phyloP scores from a whole-genome alignment of 1,140 invertebrate genomes.

The Bathynomus jamesi region DNA sequence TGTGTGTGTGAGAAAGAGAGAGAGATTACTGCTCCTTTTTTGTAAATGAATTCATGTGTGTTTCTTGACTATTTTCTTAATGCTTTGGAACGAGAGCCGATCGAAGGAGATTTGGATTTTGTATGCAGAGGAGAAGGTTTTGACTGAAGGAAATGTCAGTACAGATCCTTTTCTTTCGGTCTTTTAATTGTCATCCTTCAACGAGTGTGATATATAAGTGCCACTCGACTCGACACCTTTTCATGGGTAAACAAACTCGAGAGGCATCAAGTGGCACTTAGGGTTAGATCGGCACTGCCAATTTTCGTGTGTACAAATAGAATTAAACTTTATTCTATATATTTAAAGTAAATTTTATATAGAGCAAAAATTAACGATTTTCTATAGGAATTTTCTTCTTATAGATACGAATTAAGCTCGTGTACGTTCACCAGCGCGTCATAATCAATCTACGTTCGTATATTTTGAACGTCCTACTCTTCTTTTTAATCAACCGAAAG shows the following conservation, averaged over 20 bases:
- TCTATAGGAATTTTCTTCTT: too few species aligned
- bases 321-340: too few species aligned
- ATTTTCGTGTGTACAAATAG: too few species aligned
- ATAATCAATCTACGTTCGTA: too few species aligned
- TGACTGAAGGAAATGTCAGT: not conserved
- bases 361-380: too few species aligned
- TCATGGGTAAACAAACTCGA: not conserved
- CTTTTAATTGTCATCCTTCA: not conserved
- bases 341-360: too few species aligned
- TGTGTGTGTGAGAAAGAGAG: not conserved
- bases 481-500: too few species aligned
- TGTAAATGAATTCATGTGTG: not conserved
- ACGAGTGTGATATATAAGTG: not conserved
- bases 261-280: not conserved
- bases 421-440: too few species aligned
- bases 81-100: not conserved
- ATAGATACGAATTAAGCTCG: too few species aligned
- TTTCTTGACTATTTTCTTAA: not conserved
- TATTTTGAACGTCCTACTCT: too few species aligned
- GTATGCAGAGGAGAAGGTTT: not conserved
- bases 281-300: not conserved
- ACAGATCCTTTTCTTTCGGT: not conserved
- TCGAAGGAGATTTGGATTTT: not conserved
- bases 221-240: not conserved
- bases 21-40: too few species aligned